Evolutionary conservation across 2,888 invertebrate species (phyloP).

Genomic region (Idaea aversata): DNA sequence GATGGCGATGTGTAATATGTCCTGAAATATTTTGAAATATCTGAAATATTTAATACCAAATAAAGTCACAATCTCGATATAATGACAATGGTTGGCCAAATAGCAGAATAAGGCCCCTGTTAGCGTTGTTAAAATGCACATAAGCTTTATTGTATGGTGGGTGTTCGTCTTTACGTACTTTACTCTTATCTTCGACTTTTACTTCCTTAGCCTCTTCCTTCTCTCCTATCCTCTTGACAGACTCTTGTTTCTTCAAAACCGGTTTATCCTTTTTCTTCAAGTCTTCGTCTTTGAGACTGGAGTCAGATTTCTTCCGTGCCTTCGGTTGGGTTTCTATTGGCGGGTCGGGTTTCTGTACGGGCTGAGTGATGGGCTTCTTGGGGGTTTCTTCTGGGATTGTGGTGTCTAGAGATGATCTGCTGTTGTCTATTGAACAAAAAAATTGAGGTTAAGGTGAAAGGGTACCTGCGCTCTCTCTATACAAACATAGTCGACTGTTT

Average conservation of each 20-base stretch:
- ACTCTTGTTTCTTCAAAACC: constrained; percentile 56
- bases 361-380: constrained; percentile 37
- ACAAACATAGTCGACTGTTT: too few species aligned
- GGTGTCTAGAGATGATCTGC: constrained; percentile 57
- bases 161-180: too few species aligned
- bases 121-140: too few species aligned
- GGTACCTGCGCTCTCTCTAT: too few species aligned
- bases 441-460: too few species aligned
- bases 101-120: too few species aligned
- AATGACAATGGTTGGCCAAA: too few species aligned
- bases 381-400: constrained; percentile 53
- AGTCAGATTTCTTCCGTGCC: constrained; percentile 66
- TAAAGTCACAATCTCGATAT: too few species aligned
- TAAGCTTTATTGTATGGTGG: too few species aligned
- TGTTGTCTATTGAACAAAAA: constrained; percentile 49
- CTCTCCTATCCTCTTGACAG: constrained; percentile 49
- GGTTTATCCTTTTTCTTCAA: constrained; percentile 53
- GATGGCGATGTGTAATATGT: too few species aligned
- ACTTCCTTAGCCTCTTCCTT: constrained; percentile 34
- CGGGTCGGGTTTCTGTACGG: constrained; percentile 24
- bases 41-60: too few species aligned
- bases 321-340: constrained; percentile 47
- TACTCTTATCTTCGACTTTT: constrained; percentile 36
- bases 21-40: too few species aligned
- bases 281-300: constrained; percentile 69